Conservation (phyloP, 2,113 vertebrate species). For the Chrysemys picta region DNA sequence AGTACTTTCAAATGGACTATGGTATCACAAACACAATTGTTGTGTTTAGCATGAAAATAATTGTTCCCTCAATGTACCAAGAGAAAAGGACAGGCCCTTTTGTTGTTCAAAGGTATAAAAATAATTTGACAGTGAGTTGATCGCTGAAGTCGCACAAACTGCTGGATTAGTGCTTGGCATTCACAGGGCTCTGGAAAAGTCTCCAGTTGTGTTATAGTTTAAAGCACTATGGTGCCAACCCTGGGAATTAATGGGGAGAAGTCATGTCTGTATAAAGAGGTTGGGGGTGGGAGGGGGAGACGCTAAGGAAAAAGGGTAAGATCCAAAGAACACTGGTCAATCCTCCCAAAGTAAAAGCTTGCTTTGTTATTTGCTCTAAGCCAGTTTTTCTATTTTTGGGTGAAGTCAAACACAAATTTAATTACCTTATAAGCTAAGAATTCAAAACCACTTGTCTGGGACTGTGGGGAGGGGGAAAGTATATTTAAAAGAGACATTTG, state of each 20-base stretch:
- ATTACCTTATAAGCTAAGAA: not conserved
- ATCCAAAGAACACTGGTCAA: fast-evolving
- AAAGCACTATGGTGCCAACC: not conserved
- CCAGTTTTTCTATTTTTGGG: not conserved
- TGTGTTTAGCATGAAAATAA: not conserved
- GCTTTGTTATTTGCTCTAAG: not conserved
- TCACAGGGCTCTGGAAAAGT: not conserved
- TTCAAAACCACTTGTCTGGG: not conserved
- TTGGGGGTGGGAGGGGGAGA: not conserved
- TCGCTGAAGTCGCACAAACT: not conserved
- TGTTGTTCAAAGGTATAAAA: not conserved
- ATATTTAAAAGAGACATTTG: not conserved
- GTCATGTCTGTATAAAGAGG: not conserved
- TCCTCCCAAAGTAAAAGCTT: not conserved
- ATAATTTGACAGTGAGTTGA: not conserved
- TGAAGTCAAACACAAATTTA: not conserved
- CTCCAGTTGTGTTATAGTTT: fast-evolving
- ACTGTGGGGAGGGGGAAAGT: fast-evolving
- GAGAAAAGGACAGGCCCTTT: not conserved
- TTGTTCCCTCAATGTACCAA: not conserved
- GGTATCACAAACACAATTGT: not conserved
- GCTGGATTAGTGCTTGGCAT: not conserved
- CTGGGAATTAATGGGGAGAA: not conserved
- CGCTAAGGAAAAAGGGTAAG: not conserved
- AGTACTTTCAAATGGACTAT: not conserved